Conservation (phyloP, 2,888 invertebrate species). For the Zygaena filipendulae region DNA sequence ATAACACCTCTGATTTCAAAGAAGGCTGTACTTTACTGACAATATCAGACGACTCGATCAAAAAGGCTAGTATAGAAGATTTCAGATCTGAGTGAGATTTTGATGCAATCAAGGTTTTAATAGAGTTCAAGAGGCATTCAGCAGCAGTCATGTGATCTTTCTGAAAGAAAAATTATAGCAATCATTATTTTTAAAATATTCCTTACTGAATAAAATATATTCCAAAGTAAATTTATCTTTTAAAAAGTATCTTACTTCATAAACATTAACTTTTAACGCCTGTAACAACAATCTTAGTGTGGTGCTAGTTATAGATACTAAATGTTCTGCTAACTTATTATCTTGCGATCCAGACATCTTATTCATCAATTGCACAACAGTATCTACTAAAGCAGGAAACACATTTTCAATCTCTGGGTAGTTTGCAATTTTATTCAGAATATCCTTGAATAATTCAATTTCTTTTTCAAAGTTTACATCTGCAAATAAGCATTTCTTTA, state of each 20-base stretch:
- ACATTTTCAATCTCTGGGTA: conserved; percentile 21
- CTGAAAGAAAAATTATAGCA: conserved; percentile 24
- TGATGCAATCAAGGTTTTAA: too few species aligned
- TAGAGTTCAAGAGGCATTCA: too few species aligned
- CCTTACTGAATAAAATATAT: too few species aligned
- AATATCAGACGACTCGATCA: conserved; percentile 14
- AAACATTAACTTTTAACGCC: conserved; percentile 14
- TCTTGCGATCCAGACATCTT: conserved; percentile 17
- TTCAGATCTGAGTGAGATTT: too few species aligned
- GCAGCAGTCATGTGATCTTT: conserved; percentile 12
- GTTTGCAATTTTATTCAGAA: conserved; percentile 20
- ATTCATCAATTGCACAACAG: conserved; percentile 22
- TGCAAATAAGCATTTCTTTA: too few species aligned
- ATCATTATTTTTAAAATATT: too few species aligned
- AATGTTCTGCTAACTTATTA: conserved; percentile 18
- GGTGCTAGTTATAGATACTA: conserved; percentile 24
- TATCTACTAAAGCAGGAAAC: conserved; percentile 25
- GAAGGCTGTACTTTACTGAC: conserved; percentile 10
- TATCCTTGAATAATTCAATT: conserved; percentile 20
- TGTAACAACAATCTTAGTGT: conserved; percentile 22
- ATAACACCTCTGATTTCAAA: conserved; percentile 10
- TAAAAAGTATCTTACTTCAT: conserved; percentile 25
- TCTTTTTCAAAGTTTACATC: conserved; percentile 19
- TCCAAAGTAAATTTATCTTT: too few species aligned
- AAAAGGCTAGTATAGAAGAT: too few species aligned